Evolutionary conservation across 92 coral and sea anemone species (phyloP).

Genomic region (Muricea muricata): DNA sequence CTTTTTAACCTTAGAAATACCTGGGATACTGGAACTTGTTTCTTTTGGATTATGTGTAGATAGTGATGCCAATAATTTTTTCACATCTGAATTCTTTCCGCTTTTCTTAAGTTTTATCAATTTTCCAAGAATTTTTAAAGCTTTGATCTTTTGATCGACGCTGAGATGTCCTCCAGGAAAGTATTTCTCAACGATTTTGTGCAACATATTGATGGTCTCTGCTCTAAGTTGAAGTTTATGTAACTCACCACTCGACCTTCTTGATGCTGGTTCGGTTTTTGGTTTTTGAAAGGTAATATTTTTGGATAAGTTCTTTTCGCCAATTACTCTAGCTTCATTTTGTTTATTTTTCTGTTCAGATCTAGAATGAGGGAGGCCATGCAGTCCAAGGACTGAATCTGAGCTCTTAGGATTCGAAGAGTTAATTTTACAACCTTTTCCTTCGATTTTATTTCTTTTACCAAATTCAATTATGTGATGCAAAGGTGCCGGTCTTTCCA

Average conservation of each 20-base stretch:
- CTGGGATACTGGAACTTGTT: not conserved
- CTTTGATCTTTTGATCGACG: conserved; percentile 40
- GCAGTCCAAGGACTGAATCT: conserved; percentile 3
- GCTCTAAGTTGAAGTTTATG: conserved; percentile 32
- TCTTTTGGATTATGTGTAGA: not conserved
- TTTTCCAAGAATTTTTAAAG: conserved; percentile 37
- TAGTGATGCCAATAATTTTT: not conserved
- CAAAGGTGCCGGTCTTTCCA: conserved; percentile 2
- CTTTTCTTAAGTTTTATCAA: conserved; percentile 33
- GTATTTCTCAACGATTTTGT: conserved; percentile 36
- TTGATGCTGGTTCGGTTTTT: not conserved
- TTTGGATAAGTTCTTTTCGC: not conserved
- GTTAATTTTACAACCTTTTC: conserved; percentile 11
- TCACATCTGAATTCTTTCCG: conserved; percentile 24
- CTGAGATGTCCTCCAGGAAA: conserved; percentile 41
- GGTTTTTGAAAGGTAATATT: not conserved
- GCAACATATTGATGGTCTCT: conserved; percentile 46
- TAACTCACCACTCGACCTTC: not conserved
- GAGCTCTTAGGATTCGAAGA: not conserved
- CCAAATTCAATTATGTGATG: conserved; percentile 45
- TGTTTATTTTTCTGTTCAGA: not conserved
- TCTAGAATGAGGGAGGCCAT: conserved; percentile 27
- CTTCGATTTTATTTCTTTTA: conserved; percentile 4
- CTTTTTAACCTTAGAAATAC: not conserved
- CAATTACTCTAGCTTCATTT: not conserved